A percentile compares a stretch with the other conserved stretches of the same genome.
Conservation (phyloP, 2,113 vertebrate genomes). For the Zosterops pallidus region DNA sequence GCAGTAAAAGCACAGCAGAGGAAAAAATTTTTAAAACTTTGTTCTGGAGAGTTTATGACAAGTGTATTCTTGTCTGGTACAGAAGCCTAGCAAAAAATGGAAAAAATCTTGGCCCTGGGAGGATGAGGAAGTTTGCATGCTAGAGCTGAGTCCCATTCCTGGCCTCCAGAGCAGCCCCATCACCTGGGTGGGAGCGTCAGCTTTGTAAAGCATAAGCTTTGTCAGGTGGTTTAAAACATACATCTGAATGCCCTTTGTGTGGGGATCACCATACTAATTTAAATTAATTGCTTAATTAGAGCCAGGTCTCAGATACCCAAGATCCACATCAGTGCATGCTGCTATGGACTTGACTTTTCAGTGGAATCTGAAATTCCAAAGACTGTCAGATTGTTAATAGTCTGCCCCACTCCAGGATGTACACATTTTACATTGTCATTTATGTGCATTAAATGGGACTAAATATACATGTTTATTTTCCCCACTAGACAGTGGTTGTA, state of each 20-base stretch:
- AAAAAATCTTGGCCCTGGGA: not conserved
- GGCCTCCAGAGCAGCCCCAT: fast-evolving
- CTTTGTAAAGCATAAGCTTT: not conserved
- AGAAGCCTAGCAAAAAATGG: not conserved
- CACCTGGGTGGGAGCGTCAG: not conserved
- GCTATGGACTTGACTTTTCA: not conserved
- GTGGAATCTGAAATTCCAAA: not conserved
- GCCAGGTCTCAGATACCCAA: not conserved
- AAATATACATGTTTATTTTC: not conserved
- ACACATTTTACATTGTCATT: not conserved
- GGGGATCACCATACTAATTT: not conserved
- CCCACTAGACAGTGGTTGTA: not conserved
- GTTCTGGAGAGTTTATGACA: not conserved
- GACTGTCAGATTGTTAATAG: not conserved
- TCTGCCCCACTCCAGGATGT: not conserved
- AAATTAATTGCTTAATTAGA: not conserved
- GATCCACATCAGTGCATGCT: not conserved
- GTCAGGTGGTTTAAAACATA: not conserved
- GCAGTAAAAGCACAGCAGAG: not conserved
- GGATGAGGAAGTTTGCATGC: not conserved
- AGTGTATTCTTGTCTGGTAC: not conserved
- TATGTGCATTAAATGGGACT: not conserved
- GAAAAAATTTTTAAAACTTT: not conserved
- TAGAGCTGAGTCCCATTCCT: not conserved
- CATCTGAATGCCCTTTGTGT: not conserved